Base-by-base conservation (phyloP, 2,888 invertebrate genomes). In the Drosophila koepferae region DNA sequence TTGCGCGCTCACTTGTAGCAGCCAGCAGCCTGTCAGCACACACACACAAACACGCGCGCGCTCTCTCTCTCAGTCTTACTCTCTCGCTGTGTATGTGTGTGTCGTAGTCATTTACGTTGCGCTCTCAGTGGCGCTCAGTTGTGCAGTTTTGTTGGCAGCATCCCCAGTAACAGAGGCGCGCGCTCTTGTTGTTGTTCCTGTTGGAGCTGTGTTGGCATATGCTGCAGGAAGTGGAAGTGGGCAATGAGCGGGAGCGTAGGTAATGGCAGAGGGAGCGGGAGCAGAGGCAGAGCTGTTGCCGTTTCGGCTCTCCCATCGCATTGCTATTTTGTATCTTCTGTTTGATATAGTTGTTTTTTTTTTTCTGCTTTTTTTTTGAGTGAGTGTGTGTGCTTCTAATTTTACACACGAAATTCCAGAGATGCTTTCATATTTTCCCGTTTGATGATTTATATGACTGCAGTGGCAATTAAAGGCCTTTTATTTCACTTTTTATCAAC, bases 391-490 rank as follows among this genome's bases (percentile, higher is more conserved):
- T 67, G 76, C 66, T 80, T 87, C 86, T 87, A 87, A 87, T 89
- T 86, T 87, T 87, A 86, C 72, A 73, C 80, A 73, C 72, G 63
- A 70, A 82, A 86, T 89, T 87, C 89, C 84, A 73, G 69, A 82
- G 86, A 89, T 86, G 66, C 75, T 87, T 87, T 84, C 86, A 89
- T 87, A 86, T 86, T 85, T 85, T 79, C 49, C 81, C 81, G 84
- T 89, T 89, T 89, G 86, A 86, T 86, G 89, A 87, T 87, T 87
- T 87, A 87, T 86, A 36, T 77, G 89, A 89, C 89, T 89, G 82
- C 84, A 82, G 81, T 77, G 75, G 86, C 81, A 84, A 89, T 87
- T 87, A 89, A 81, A 82, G 81, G 77, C 89, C 86, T 89, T 87
- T 87, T 89, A 86, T 77, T 77, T 81, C 86, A 78, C 88, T 88